phyloP scores from a whole-genome alignment of 2,888 invertebrate species.

The Amphimallon solstitiale region DNA sequence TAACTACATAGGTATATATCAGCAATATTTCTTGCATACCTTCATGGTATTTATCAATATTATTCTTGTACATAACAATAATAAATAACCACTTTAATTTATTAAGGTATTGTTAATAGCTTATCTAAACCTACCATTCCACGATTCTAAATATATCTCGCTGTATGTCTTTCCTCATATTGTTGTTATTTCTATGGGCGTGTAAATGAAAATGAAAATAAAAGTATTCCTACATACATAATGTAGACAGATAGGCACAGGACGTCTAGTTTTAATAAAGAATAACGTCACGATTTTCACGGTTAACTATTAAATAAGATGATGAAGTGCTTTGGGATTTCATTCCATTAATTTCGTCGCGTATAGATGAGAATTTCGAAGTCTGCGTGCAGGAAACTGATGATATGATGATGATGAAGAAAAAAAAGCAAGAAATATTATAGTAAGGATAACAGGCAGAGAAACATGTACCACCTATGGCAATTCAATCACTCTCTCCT shows the following conservation, averaged over 20 bases:
- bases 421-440: neutral
- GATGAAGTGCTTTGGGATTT: slow-evolving; percentile 51
- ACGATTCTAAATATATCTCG: slow-evolving; percentile 4
- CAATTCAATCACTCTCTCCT: slow-evolving; percentile 26
- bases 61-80: slow-evolving; percentile 3
- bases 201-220: too few species aligned
- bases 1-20: too few species aligned
- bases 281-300: slow-evolving; percentile 53
- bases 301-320: slow-evolving; percentile 56
- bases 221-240: too few species aligned
- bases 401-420: slow-evolving; percentile 9
- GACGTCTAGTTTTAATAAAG: slow-evolving; percentile 34
- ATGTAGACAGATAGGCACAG: neutral
- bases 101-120: slow-evolving; percentile 6
- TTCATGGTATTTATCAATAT: too few species aligned
- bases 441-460: neutral
- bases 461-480: slow-evolving; percentile 17
- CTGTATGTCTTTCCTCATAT: slow-evolving; percentile 20
- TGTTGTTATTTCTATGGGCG: too few species aligned
- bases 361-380: slow-evolving; percentile 3
- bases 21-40: too few species aligned
- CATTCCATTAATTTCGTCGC: slow-evolving; percentile 41
- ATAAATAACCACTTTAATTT: slow-evolving; percentile 14
- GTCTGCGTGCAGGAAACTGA: slow-evolving; percentile 23
- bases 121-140: slow-evolving; percentile 11